A percentile compares a stretch with the other conserved stretches of the same genome.
These are phyloP conservation scores for Rhinopomastus cyanomelas DNA, from an alignment of 2,113 vertebrate species.

Conservation along the genomic window DNA sequence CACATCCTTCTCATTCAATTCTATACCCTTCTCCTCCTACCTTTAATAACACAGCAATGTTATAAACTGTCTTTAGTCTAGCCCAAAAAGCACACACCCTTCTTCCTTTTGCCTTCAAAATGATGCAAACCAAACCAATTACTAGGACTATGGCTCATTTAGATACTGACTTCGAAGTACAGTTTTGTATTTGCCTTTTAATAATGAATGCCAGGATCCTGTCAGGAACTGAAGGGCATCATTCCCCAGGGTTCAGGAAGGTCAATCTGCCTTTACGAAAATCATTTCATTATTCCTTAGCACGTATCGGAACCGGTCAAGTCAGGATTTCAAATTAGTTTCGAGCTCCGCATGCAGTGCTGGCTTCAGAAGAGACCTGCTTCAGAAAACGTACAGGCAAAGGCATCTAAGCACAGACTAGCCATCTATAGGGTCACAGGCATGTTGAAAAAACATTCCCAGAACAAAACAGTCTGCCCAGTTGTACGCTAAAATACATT, in stretches of 20 bases:
- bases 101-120: not conserved
- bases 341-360: not conserved
- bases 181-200: not conserved
- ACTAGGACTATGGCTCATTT: not conserved
- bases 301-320: not conserved
- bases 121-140: not conserved
- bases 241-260: not conserved
- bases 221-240: not conserved
- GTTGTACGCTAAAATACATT: not conserved
- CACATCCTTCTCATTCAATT: not conserved
- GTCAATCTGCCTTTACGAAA: not conserved
- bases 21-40: not conserved
- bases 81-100: not conserved
- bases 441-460: not conserved
- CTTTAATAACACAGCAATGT: not conserved
- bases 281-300: not conserved
- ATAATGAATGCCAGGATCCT: conserved; percentile 15
- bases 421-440: not conserved
- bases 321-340: conserved; percentile 8
- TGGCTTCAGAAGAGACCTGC: not conserved
- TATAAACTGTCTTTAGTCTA: not conserved
- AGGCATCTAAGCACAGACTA: not conserved
- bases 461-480: not conserved
- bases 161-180: not conserved
- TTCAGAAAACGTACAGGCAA: not conserved